Base-by-base conservation (phyloP, 2,888 invertebrate species). In the Elmis aenea region DNA sequence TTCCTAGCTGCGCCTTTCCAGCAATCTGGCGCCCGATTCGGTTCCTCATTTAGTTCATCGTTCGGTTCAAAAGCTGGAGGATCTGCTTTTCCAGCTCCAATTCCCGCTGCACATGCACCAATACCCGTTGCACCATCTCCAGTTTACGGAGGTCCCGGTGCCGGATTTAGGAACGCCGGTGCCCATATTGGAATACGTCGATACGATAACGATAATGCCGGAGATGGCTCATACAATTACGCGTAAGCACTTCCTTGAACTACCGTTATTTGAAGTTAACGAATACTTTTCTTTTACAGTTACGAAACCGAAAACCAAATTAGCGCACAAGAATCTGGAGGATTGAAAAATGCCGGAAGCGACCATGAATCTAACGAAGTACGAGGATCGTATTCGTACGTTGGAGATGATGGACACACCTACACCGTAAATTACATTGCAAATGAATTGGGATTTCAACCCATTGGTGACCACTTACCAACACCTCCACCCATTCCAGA, bases 271-370 rank as follows among this genome's bases (percentile, higher is more conserved):
- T 11, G 8, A 25, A 25, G 9, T 11, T 2, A 2, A 9, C 3
- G 9, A 15, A 25, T 11, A 8, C 22, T 6, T n/a, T 30, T 20
- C 6, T 3, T 6, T 84, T 45, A 77, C 81, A 33, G 85, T 78
- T 70, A 84, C 81, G 61, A 81, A 84, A 62, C 85, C 79, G 66
- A 41, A 63, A 69, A 53, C 39, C 49, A 46, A 52, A 59, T 45
- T 23, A 76, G 76, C 52, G 76, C 75, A 51, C 75, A 74, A 37
- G 77, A 23, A 77, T 72, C 76, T 22, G 85, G 85, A 11, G 79
- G 82, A 29, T 64, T 85, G 52, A 83, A 83, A 68, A 79, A 79
- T 55, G 76, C 78, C 3, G 71, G 70, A 15, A 72, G 73, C 23
- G 74, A 79, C 16, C 73, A 81, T 2, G 80, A 83, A 46, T 63